Evolutionary conservation across 2,797 vertebrate species (phyloP).

Genomic region (Melanotaenia nigrans): DNA sequence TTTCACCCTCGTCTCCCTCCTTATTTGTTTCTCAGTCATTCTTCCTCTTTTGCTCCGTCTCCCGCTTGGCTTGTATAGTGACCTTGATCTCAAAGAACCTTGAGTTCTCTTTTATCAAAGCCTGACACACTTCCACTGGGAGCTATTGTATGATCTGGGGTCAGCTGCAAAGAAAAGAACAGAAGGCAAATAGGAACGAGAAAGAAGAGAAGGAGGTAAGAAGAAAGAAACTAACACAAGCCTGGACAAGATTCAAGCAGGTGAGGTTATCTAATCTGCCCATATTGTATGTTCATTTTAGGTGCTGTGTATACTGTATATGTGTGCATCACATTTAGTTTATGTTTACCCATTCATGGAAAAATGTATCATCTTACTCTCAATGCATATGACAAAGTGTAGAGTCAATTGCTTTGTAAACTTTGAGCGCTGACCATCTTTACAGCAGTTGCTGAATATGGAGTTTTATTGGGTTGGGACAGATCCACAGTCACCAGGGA

Average conservation of each 20-base stretch:
- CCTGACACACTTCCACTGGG: constrained; percentile 74
- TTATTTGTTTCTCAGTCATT: constrained; percentile 56
- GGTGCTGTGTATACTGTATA: constrained; percentile 10
- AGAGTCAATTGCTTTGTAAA: constrained; percentile 39
- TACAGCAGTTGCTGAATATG: constrained; percentile 47
- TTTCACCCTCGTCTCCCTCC: constrained; percentile 53
- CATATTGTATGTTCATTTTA: constrained; percentile 64
- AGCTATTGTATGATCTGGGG: constrained; percentile 64
- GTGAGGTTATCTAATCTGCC: constrained; percentile 77
- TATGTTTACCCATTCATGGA: constrained; percentile 23
- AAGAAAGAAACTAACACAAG: constrained; percentile 60
- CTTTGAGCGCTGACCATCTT: constrained; percentile 47
- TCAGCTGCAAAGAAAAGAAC: constrained; percentile 67
- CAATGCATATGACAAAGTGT: constrained; percentile 35
- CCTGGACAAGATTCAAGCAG: constrained; percentile 67
- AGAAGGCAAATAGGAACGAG: constrained; percentile 65
- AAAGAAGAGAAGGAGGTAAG: constrained; percentile 50
- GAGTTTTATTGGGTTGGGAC: constrained; percentile 68
- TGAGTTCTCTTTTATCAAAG: constrained; percentile 69
- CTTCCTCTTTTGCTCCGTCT: constrained; percentile 52
- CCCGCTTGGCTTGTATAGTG: constrained; percentile 62
- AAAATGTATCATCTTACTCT: constrained; percentile 41
- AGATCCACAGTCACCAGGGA: constrained; percentile 72
- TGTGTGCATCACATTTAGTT: constrained; percentile 20
- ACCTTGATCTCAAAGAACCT: constrained; percentile 72